Conservation (phyloP, 2,797 vertebrate genomes). For the Oreonectes daqikongensis region DNA sequence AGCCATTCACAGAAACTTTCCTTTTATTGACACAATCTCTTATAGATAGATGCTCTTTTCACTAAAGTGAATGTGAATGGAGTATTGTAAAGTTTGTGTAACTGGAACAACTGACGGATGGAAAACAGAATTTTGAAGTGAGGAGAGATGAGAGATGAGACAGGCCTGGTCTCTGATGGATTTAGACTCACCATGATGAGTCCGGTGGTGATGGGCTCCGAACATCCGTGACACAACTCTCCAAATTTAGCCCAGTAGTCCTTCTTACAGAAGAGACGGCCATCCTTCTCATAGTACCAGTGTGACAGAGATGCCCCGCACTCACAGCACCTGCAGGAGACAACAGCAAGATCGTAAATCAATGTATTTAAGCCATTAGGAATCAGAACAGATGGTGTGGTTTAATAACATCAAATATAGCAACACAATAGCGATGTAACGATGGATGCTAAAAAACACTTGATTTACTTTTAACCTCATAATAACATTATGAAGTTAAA, state of each 20-base stretch:
- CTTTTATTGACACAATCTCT: conserved; percentile 29
- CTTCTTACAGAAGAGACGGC: conserved; percentile 94
- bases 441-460: too few relatives aligned
- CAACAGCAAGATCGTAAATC: background rate
- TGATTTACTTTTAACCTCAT: too few relatives aligned
- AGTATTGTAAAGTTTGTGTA: conserved; percentile 27
- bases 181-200: conserved; percentile 91
- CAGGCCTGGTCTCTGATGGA: background rate
- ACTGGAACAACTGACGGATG: conserved; percentile 47
- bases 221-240: conserved; percentile 94
- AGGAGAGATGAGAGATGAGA: background rate
- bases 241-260: conserved; percentile 95
- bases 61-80: conserved; percentile 39
- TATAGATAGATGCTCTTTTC: conserved; percentile 49
- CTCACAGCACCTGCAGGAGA: conserved; percentile 85
- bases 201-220: conserved; percentile 93
- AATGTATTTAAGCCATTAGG: background rate
- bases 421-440: too few relatives aligned
- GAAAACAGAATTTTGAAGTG: conserved; percentile 55
- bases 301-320: conserved; percentile 89
- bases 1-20: conserved; percentile 24
- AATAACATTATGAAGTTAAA: too few relatives aligned
- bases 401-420: background rate
- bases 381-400: too few relatives aligned
- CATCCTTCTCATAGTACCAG: conserved; percentile 98